Evolutionary conservation across 2,888 invertebrate genomes (phyloP), one percentile per base, ranked within the genome.

Genomic region (Lasioglossum morio): DNA sequence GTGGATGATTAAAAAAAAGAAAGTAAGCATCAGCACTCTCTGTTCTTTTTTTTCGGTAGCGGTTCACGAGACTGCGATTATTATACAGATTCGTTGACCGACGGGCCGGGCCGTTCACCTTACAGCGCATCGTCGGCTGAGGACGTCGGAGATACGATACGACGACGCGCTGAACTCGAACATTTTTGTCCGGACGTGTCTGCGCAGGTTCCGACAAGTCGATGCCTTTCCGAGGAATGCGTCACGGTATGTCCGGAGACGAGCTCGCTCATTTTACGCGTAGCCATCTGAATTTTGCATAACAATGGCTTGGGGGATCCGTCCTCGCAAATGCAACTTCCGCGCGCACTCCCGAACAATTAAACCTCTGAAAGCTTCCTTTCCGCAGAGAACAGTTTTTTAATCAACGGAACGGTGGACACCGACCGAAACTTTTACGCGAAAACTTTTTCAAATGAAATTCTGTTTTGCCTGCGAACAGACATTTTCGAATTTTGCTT

Each of bases 71-170:
- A 74, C 74, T 19, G 48, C 34, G 78, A 86, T 86, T 80, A 87
- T 82, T 83, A 57, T 72, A 43, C 72, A 81, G 74, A 88, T 84
- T 85, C 85, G 86, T 72, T 85, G 84, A 72, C 88, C 82, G 87
- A 81, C 82, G 84, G 23, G 23, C 1, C 46, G 16, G 91, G 89
- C 86, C 90, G 84, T 92, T 92, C 90, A 92, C 92, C 91, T 92
- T 90, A 82, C 89, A 77, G 86, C 72, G 83, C 23, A 53, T 79
- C 48, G 48, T 48, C 77, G 80, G 8, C 69, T 43, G 77, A 84
- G 79, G 72, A 85, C 57, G 77, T 85, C 85, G 60, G 78, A 53
- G 60, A 63, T 63, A 63, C 60, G 60, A 63, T 30, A 63, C 60
- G 30, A 14, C 60, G 30, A 63, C 60, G 60, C 8, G 79, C 19